Percentiles rank a stretch among this genome's conserved stretches.
phyloP scores from a whole-genome alignment of 2,113 vertebrate genomes.

The Odocoileus hemionus region DNA sequence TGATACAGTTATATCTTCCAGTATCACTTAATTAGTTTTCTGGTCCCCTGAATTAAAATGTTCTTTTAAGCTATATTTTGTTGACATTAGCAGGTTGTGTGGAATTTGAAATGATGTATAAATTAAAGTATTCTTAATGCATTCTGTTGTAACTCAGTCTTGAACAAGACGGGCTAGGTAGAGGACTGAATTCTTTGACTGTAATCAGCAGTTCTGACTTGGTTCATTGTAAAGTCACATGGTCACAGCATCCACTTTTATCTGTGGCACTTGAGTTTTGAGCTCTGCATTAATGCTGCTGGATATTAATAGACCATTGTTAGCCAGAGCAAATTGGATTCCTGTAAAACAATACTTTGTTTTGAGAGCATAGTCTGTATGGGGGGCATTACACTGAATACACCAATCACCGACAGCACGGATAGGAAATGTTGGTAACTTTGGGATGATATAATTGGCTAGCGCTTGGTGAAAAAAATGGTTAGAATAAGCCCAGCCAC shows the following conservation, averaged over 20 bases:
- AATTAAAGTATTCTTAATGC: not conserved
- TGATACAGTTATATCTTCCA: not conserved
- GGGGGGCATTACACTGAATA: conserved; percentile 69
- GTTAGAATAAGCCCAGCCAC: conserved; percentile 7
- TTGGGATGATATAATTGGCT: conserved; percentile 65
- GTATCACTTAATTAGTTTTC: not conserved
- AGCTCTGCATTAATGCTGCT: conserved; percentile 77
- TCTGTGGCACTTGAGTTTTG: conserved; percentile 73
- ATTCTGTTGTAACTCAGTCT: not conserved
- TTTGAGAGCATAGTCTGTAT: conserved; percentile 72
- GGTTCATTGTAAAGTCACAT: conserved; percentile 73
- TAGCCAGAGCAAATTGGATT: conserved; percentile 70
- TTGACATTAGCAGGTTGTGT: conserved; percentile 17
- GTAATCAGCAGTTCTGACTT: conserved; percentile 62
- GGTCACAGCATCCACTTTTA: conserved; percentile 65
- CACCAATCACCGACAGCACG: conserved; percentile 73
- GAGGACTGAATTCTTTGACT: conserved; percentile 63
- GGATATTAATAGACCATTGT: conserved; percentile 81
- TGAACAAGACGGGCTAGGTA: conserved; percentile 16
- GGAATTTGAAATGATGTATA: not conserved
- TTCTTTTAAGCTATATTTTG: not conserved
- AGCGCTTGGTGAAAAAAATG: conserved; percentile 22
- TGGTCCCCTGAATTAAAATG: conserved; percentile 31
- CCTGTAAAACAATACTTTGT: conserved; percentile 75
- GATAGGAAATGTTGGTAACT: conserved; percentile 66